Conservation (phyloP, 2,113 vertebrate species). For the Pseudonaja textilis region DNA sequence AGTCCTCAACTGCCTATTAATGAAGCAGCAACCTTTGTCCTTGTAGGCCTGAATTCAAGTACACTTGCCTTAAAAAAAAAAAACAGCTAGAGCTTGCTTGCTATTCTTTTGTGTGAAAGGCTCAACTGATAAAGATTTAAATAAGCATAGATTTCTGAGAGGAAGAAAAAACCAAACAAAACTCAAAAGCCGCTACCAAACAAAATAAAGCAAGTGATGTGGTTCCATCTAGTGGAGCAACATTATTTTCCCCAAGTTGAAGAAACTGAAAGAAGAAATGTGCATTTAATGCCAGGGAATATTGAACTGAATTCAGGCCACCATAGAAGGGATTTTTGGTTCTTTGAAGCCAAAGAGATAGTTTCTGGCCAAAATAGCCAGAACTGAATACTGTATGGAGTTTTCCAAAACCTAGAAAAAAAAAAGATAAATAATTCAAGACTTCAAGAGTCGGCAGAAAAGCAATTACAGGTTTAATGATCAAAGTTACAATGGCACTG, state of each 20-base stretch:
- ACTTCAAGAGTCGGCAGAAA: not conserved
- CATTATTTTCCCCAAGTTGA: not conserved
- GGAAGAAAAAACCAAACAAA: not conserved
- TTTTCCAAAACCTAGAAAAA: not conserved
- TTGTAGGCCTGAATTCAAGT: not conserved
- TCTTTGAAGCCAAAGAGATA: not conserved
- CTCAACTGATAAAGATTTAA: conserved; percentile 24
- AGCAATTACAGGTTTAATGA: not conserved
- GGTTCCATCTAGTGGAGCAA: conserved; percentile 48
- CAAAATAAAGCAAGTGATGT: not conserved
- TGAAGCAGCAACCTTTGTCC: conserved; percentile 6
- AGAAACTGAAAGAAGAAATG: not conserved
- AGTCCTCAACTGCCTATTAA: conserved; percentile 26
- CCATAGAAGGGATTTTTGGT: not conserved
- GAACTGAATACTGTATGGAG: not conserved
- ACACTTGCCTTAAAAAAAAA: conserved; percentile 11
- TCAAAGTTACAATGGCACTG: not conserved
- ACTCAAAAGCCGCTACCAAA: accelerated
- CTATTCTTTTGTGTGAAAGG: not conserved
- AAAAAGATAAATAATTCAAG: not conserved
- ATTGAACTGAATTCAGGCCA: not conserved
- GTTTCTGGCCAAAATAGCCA: not conserved
- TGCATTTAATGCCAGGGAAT: too few relatives aligned
- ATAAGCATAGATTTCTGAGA: not conserved
- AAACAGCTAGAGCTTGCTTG: not conserved